Evolutionary conservation across 2,113 vertebrate genomes (phyloP).

Genomic region (Xyrauchen texanus): DNA sequence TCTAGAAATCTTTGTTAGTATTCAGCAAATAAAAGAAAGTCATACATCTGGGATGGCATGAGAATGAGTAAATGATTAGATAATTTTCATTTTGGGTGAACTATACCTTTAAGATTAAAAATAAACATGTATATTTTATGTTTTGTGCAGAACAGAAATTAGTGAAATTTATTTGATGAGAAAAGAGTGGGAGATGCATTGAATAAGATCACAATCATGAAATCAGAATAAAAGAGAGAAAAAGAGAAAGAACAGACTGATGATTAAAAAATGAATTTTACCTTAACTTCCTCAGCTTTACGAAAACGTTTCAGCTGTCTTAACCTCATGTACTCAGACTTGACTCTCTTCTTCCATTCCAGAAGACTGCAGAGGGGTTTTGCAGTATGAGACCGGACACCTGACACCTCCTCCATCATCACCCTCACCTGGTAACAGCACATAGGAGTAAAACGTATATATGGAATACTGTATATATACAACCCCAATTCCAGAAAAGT

Average conservation of each 20-base stretch:
- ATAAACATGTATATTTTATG: no score
- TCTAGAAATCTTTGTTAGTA: no score
- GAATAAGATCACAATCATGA: no score
- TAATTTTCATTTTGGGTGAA: no score
- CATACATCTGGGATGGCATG: no score
- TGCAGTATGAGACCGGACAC: slow-evolving; percentile 35
- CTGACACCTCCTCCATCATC: slow-evolving; percentile 68
- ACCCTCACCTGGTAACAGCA: slow-evolving; percentile 62
- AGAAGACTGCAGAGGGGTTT: slow-evolving; percentile 73
- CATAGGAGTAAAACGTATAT: background rate
- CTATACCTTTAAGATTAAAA: no score
- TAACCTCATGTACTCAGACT: slow-evolving; percentile 96
- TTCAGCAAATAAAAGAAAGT: no score
- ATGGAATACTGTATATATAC: background rate
- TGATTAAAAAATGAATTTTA: slow-evolving; percentile 52
- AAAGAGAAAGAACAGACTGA: background rate
- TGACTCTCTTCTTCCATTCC: slow-evolving; percentile 95
- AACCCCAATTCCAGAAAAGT: no score
- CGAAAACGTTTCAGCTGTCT: slow-evolving; percentile 92
- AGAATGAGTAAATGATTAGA: no score
- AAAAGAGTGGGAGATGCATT: no score
- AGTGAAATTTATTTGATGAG: no score
- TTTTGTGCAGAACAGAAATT: no score
- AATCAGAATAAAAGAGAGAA: background rate
- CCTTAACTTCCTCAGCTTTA: slow-evolving; percentile 90